Base-by-base conservation (phyloP, 2,888 invertebrate genomes). In the Coenonympha arcania region DNA sequence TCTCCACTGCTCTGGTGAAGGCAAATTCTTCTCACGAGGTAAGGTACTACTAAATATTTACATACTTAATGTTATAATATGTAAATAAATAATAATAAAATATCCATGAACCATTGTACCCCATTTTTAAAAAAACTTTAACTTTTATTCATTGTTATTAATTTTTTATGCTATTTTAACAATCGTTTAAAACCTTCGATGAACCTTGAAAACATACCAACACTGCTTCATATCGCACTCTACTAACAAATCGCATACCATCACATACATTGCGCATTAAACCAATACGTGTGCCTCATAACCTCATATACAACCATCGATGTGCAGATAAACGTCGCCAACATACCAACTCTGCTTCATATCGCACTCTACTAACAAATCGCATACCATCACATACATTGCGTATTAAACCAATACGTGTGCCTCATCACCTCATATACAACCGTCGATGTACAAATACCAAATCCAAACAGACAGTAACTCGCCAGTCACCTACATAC, bases 381-480 rank as follows among this genome's bases (percentile, higher is more conserved):
- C n/a, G n/a, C n/a, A n/a, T n/a, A n/a, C n/a, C n/a, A n/a, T n/a
- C n/a, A n/a, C n/a, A n/a, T n/a, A n/a, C n/a, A n/a, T n/a, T 44
- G 44, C 48, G 26, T 55, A 9, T 48, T 31, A 30, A 15, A 37
- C 4, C n/a, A 16, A 6, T 33, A 55, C 11, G n/a, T 20, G 47
- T 11, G 39, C 56, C 45, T 16, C 33, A 42, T 18, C n/a, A 15
- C 15, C 28, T 39, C 41, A 41, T 33, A 20, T 55, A 59, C 36
- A 26, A 24, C 15, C 24, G 59, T 55, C 52, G 54, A 57, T 68
- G 49, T 54, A 60, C 86, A 91, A 91, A 91, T 82, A 88, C 90
- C 63, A 88, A 91, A 65, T 91, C 92, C 61, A 93, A 93, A 61
- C 92, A 92, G 70, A 90, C 90, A 61, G 93, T 93, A 57, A 93